Evolutionary conservation across 2,888 invertebrate genomes (phyloP).

Genomic region (Dasypogon diadema): DNA sequence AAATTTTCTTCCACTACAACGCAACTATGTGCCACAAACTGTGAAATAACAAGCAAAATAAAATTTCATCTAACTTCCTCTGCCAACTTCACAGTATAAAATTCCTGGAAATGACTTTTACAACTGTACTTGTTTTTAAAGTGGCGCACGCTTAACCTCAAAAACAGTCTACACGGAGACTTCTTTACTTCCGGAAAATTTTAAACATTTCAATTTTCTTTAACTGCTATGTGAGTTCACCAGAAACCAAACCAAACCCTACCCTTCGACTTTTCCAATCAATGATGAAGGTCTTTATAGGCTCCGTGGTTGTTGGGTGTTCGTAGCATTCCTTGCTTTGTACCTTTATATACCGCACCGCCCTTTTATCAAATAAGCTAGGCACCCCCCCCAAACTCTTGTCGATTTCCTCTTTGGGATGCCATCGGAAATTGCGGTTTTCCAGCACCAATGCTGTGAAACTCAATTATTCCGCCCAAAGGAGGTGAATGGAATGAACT

Average conservation of each 20-base stretch:
- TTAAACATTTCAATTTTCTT: conserved; percentile 26
- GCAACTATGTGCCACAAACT: too few species aligned
- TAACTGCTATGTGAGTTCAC: background rate
- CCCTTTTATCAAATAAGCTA: background rate
- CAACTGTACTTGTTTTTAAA: background rate
- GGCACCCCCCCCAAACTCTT: background rate
- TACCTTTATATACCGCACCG: background rate
- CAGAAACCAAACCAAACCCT: background rate
- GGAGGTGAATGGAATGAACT: background rate
- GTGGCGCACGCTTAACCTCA: background rate
- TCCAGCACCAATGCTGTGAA: conserved; percentile 49
- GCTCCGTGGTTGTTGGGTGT: conserved; percentile 27
- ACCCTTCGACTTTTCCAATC: conserved; percentile 31
- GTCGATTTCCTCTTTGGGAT: conserved; percentile 53
- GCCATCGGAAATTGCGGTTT: conserved; percentile 55
- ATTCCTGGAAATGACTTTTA: background rate
- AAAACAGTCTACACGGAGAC: background rate
- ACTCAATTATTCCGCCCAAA: conserved; percentile 51
- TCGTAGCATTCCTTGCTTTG: background rate
- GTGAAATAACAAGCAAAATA: background rate
- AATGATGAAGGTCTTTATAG: conserved; percentile 33
- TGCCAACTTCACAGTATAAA: background rate
- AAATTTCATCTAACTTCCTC: background rate
- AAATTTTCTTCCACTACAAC: too few species aligned
- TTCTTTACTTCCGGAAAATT: conserved; percentile 7